Percentiles rank a stretch among this genome's conserved stretches.
These are phyloP conservation scores for Oncorhynchus gorbuscha DNA, from an alignment of 2,113 vertebrate species.

Conservation along the genomic window DNA sequence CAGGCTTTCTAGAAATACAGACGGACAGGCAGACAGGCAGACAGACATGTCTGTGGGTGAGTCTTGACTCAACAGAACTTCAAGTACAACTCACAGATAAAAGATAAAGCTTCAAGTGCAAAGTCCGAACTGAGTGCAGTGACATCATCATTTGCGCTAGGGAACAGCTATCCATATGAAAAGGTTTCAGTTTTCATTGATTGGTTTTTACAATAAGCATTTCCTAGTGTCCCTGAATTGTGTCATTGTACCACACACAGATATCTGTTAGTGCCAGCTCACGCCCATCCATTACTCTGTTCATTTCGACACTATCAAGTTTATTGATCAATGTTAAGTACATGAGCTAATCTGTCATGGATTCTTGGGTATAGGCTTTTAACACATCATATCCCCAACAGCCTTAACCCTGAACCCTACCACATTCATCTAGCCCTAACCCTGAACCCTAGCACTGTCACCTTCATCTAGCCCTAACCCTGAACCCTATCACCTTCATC, in stretches of 20 bases:
- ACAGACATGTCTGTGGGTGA: not conserved
- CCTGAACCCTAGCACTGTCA: not conserved
- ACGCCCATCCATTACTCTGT: not conserved
- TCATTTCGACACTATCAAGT: conserved; percentile 19
- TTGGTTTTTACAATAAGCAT: no score
- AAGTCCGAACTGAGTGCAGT: no score
- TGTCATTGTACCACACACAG: not conserved
- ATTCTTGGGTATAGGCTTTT: not conserved
- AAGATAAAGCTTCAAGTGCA: no score
- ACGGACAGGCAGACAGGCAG: not conserved
- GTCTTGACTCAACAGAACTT: no score
- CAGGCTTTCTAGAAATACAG: not conserved
- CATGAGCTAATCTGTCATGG: not conserved
- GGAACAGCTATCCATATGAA: no score
- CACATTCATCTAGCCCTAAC: no score
- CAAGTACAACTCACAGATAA: not conserved
- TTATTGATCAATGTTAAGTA: conserved; percentile 3
- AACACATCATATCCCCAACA: not conserved
- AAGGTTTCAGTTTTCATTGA: no score
- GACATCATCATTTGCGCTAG: no score
- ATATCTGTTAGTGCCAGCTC: not conserved
- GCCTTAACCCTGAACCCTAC: not conserved
- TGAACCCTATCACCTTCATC: not conserved
- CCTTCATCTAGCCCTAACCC: not conserved
- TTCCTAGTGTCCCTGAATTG: not conserved